Base-by-base conservation (phyloP, 2,888 invertebrate species). In the Ennomos quercinarius region DNA sequence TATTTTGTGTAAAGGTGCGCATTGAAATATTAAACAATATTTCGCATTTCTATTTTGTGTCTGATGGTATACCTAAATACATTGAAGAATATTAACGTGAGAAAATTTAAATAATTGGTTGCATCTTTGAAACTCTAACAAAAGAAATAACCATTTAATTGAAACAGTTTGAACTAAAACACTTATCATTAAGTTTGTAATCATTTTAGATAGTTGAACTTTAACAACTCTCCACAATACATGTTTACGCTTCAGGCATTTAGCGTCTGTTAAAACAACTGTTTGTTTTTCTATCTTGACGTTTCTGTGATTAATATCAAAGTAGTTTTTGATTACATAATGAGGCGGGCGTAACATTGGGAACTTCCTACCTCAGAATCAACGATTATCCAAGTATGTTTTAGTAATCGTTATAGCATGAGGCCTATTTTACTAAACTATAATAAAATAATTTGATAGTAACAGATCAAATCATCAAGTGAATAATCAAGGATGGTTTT, bases 261-360 rank as follows among this genome's bases (percentile, higher is more conserved):
- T 11, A 42, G 13, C n/a, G 27, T 27, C 76, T 77, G 77, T 78
- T 78, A 79, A 75, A 73, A 54, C 37, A 70, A 76, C 74, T 86
- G 83, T 86, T 85, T 86, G 85, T 87, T 79, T 84, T 84, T 80
- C 70, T 73, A 72, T 74, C 76, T 67, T 80, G 78, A 83, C 74
- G 80, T 74, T 74, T 50, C 71, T 77, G 74, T 83, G 80, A 83
- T 87, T 84, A 80, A 77, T 80, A 73, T 76, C 68, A 79, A 84
- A 87, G 78, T 82, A 62, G 74, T 80, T 85, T 86, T 84, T 88
- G 86, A 89, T 88, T 87, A 81, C 78, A 81, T 84, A 84, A 87
- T 84, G 72, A 72, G 70, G 64, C 67, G 10, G 27, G 9, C 34
- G 45, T 10, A 39, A 47, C 12, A 50, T 40, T 36, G 41, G 13